phyloP scores from a whole-genome alignment of 1,140 invertebrate species.

The Nylanderia fulva region DNA sequence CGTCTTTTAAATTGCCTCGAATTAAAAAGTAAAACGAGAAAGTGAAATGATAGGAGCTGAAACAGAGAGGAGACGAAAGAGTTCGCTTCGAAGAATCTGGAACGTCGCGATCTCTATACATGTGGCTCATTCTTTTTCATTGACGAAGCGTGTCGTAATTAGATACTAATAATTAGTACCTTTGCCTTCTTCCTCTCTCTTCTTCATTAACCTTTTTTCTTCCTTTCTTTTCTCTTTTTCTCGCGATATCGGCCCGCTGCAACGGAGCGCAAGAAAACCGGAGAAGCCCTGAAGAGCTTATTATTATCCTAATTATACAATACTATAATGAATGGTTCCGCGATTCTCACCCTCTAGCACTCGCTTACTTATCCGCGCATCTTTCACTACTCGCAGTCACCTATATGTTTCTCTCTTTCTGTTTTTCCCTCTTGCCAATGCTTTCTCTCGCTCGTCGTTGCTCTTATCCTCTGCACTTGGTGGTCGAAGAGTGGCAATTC shows the following conservation, averaged over 20 bases:
- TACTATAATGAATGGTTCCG: constrained; percentile 82
- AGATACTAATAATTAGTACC: constrained; percentile 83
- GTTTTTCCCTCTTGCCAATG: constrained; percentile 53
- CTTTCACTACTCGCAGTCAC: constrained; percentile 52
- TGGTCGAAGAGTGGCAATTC: constrained; percentile 85
- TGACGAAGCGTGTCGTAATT: constrained; percentile 79
- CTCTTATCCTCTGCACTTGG: constrained; percentile 82
- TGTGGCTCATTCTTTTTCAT: constrained; percentile 46
- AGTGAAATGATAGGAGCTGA: neutral
- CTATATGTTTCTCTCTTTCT: constrained; percentile 26
- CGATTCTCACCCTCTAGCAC: constrained; percentile 73
- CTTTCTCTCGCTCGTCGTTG: constrained; percentile 70
- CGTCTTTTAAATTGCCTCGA: neutral
- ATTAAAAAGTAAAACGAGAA: neutral
- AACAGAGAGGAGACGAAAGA: neutral
- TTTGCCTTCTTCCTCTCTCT: constrained; percentile 66
- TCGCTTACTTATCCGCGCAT: constrained; percentile 49
- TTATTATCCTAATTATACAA: constrained; percentile 86
- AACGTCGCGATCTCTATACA: neutral
- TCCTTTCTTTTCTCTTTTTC: constrained; percentile 9
- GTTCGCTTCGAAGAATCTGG: constrained; percentile 7
- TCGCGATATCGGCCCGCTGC: constrained; percentile 63
- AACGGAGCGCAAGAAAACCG: constrained; percentile 79
- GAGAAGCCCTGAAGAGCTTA: constrained; percentile 80
- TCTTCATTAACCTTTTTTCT: constrained; percentile 8